Conservation (phyloP, 2,113 vertebrate genomes). For the Ciconia stormi region DNA sequence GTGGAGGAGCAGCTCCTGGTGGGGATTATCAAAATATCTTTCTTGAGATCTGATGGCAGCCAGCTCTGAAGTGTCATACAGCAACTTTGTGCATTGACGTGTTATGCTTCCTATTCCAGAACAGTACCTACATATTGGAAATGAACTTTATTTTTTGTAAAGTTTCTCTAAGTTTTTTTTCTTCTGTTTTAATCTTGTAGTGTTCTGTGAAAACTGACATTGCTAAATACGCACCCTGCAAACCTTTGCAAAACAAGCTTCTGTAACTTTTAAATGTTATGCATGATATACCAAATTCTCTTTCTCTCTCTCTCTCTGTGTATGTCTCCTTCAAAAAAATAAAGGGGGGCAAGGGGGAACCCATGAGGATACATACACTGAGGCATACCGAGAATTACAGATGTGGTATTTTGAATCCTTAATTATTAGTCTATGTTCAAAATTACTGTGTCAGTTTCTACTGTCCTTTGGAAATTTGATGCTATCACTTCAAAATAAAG, state of each 20-base stretch:
- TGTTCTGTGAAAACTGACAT: neutral
- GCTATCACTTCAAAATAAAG: neutral
- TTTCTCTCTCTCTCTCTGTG: neutral
- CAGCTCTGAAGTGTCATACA: neutral
- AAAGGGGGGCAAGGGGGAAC: accelerated
- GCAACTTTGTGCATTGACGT: neutral
- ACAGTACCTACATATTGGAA: neutral
- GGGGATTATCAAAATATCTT: neutral
- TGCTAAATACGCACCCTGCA: neutral
- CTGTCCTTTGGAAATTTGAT: neutral
- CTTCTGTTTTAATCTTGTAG: neutral
- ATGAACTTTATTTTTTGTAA: neutral
- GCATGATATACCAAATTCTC: neutral
- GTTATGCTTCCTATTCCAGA: neutral
- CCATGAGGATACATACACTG: neutral
- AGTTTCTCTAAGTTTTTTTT: neutral
- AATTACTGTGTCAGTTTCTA: neutral
- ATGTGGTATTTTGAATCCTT: neutral
- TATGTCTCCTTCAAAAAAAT: neutral
- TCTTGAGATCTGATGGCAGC: neutral
- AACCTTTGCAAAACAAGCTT: neutral
- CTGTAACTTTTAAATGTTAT: neutral
- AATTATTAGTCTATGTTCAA: neutral
- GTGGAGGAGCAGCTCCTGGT: neutral
- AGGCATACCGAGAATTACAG: neutral